Percentiles rank a stretch among this genome's conserved stretches.
phyloP scores from a whole-genome alignment of 92 coral and sea anemone genomes.

The Epizoanthus stellaris region DNA sequence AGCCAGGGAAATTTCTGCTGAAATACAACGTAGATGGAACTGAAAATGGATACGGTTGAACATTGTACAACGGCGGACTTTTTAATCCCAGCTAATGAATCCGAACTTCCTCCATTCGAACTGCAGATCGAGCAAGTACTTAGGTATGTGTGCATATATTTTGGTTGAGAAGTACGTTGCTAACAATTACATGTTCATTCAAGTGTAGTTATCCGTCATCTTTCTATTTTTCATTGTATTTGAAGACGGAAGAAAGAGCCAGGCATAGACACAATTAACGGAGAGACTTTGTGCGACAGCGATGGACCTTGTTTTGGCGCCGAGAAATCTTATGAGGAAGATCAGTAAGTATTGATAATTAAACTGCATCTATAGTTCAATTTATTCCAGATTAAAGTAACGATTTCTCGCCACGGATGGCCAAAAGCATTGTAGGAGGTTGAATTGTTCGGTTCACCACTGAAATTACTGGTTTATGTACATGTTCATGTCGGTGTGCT shows the following conservation, averaged over 20 bases:
- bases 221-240: constrained; percentile 21
- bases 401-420: constrained; percentile 9
- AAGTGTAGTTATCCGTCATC: constrained; percentile 43
- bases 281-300: not conserved
- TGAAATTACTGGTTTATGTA: not conserved
- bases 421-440: not conserved
- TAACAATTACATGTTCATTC: constrained; percentile 31
- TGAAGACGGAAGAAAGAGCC: constrained; percentile 38
- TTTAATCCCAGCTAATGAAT: constrained; percentile 40
- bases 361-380: constrained; percentile 9
- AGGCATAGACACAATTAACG: constrained; percentile 7
- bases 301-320: constrained; percentile 38
- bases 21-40: not conserved
- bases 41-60: constrained; percentile 28
- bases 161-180: constrained; percentile 35
- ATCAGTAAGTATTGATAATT: constrained; percentile 37
- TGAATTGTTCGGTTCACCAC: not conserved
- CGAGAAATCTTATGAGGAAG: constrained; percentile 26
- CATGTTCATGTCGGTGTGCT: not conserved
- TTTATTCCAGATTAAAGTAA: not conserved
- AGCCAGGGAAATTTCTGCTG: constrained; percentile 17
- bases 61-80: constrained; percentile 40
- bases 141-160: constrained; percentile 44
- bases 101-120: constrained; percentile 43
- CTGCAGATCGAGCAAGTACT: constrained; percentile 50